Evolutionary conservation across 1,140 invertebrate genomes (phyloP).

Genomic region (Coptotermes formosanus): DNA sequence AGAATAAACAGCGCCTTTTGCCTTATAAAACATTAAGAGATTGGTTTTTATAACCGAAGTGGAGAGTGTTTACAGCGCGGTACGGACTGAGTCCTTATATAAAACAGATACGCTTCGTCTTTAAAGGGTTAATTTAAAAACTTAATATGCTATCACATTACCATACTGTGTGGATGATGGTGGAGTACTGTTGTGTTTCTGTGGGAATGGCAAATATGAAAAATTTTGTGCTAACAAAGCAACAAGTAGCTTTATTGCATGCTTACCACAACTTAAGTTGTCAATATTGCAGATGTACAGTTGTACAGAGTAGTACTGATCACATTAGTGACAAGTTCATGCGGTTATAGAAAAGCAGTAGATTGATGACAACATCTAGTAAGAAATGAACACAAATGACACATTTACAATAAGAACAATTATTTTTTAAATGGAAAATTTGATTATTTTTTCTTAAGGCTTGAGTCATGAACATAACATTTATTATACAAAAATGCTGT

Average conservation of each 20-base stretch:
- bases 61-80: too few relatives aligned
- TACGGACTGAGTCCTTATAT: too few relatives aligned
- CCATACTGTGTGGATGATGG: too few relatives aligned
- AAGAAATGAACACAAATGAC: not conserved
- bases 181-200: too few relatives aligned
- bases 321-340: not conserved
- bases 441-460: not conserved
- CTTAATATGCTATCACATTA: too few relatives aligned
- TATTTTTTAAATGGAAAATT: not conserved
- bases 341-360: not conserved
- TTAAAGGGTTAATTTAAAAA: too few relatives aligned
- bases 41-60: too few relatives aligned
- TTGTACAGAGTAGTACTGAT: not conserved
- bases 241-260: not conserved
- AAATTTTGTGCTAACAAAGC: not conserved
- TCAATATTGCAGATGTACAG: not conserved
- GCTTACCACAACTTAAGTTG: not conserved
- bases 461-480: slow-evolving; percentile 8
- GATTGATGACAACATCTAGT: not conserved
- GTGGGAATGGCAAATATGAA: not conserved
- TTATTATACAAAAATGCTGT: not conserved
- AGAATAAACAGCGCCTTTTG: too few relatives aligned
- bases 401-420: not conserved
- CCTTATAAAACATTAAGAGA: too few relatives aligned
- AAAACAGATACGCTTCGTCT: too few relatives aligned